Conservation (phyloP, 2,113 vertebrate genomes). For the Sceloporus undulatus region DNA sequence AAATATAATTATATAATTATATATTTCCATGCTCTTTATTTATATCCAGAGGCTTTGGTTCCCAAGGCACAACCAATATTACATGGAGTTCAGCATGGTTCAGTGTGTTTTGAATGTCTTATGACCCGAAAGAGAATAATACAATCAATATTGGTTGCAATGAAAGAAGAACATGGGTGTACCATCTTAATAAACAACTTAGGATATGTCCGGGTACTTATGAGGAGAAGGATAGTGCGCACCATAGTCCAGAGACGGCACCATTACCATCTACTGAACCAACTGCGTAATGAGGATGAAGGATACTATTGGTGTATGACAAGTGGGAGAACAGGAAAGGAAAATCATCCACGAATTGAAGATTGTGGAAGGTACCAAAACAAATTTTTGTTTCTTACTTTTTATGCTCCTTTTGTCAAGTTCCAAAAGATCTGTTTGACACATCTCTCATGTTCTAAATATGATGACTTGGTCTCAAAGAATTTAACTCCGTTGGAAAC, state of each 20-base stretch:
- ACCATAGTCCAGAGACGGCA: conserved; percentile 15
- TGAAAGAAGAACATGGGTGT: conserved; percentile 37
- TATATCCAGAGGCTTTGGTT: conserved; percentile 58
- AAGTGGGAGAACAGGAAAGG: neutral
- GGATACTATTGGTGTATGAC: conserved; percentile 81
- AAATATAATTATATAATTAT: neutral
- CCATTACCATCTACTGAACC: conserved; percentile 69
- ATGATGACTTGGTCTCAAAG: neutral
- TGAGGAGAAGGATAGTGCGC: conserved; percentile 68
- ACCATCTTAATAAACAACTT: conserved; percentile 38
- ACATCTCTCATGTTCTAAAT: neutral
- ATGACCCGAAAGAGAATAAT: neutral
- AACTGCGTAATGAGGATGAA: conserved; percentile 60
- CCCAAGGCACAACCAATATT: conserved; percentile 47
- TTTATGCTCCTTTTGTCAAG: neutral
- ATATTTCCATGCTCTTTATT: rapidly evolving
- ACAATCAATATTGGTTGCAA: conserved; percentile 67
- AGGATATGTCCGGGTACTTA: rapidly evolving
- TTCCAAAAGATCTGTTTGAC: too few relatives aligned
- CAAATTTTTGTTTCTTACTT: rapidly evolving
- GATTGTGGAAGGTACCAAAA: conserved; percentile 69
- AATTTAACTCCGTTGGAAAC: neutral
- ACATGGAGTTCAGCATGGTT: conserved; percentile 61
- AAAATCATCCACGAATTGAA: conserved; percentile 63
- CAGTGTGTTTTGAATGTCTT: conserved; percentile 71